Conservation (phyloP, 2,113 vertebrate species). For the Etheostoma cragini region DNA sequence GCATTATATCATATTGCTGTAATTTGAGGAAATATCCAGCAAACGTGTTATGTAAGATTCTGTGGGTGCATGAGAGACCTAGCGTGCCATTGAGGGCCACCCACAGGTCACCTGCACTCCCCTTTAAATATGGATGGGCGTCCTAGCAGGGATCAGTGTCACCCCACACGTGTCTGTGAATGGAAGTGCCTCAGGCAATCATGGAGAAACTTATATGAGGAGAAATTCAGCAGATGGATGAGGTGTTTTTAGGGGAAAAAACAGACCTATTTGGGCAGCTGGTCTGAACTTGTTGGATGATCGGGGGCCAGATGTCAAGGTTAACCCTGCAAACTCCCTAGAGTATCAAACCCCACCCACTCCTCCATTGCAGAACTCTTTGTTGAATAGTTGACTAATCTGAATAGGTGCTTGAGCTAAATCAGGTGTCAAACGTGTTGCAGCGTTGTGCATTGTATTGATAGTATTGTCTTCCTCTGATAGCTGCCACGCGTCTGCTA, state of each 20-base stretch:
- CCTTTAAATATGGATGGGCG: constrained; percentile 87
- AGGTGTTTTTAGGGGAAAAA: constrained; percentile 78
- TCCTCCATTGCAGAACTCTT: constrained; percentile 37
- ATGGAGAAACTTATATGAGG: constrained; percentile 65
- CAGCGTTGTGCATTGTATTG: constrained; percentile 67
- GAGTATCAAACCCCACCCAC: constrained; percentile 56
- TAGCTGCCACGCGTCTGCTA: constrained; percentile 83
- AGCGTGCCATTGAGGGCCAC: constrained; percentile 62
- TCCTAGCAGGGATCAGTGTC: constrained; percentile 80
- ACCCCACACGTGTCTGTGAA: constrained; percentile 75
- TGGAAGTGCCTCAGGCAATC: constrained; percentile 67
- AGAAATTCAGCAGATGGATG: constrained; percentile 82
- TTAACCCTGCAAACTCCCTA: constrained; percentile 68
- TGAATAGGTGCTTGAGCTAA: constrained; percentile 79
- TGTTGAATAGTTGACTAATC: constrained; percentile 72
- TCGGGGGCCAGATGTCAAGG: constrained; percentile 79
- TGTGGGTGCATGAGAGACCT: constrained; percentile 41
- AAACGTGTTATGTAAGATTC: constrained; percentile 59
- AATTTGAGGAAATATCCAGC: constrained; percentile 81
- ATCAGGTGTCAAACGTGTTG: constrained; percentile 82
- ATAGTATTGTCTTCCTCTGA: constrained; percentile 77
- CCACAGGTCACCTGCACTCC: constrained; percentile 72
- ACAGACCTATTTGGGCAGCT: constrained; percentile 73
- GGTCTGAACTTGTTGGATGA: constrained; percentile 61
- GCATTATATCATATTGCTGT: constrained; percentile 78